phyloP scores from a whole-genome alignment of 2,888 invertebrate species.

The Acleris sparsana region DNA sequence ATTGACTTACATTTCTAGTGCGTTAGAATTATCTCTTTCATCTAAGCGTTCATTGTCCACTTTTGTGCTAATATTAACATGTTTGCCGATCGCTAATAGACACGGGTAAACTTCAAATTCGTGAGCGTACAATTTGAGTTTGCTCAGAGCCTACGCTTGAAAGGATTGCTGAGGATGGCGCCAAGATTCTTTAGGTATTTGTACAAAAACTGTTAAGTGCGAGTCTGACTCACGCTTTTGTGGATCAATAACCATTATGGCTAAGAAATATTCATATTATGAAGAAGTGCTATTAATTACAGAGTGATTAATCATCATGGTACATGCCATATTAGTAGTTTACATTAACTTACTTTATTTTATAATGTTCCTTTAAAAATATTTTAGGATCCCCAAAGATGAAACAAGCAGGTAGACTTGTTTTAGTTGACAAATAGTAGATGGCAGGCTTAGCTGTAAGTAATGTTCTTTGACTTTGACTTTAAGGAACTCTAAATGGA shows the following conservation, averaged over 20 bases:
- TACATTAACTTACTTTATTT: too few relatives aligned
- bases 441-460: too few relatives aligned
- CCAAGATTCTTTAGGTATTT: slow-evolving; percentile 59
- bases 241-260: slow-evolving; percentile 2
- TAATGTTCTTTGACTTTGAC: background rate
- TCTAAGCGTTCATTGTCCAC: slow-evolving; percentile 32
- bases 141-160: slow-evolving; percentile 52
- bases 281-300: too few relatives aligned
- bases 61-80: slow-evolving; percentile 44
- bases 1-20: slow-evolving; percentile 12
- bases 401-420: too few relatives aligned
- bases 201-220: slow-evolving; percentile 34
- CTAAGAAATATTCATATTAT: too few relatives aligned
- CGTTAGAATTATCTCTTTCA: slow-evolving; percentile 13
- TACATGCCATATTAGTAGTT: too few relatives aligned
- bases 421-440: too few relatives aligned
- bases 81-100: slow-evolving; percentile 52
- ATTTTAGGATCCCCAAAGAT: too few relatives aligned
- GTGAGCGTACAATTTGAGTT: slow-evolving; percentile 65
- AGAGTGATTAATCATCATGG: too few relatives aligned
- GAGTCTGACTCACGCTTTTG: background rate
- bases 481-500: slow-evolving; percentile 27
- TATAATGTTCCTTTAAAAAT: too few relatives aligned
- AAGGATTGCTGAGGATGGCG: slow-evolving; percentile 56
- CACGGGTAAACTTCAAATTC: slow-evolving; percentile 52